Conservation (phyloP, 2,888 invertebrate genomes). For the Orthosia gothica region DNA sequence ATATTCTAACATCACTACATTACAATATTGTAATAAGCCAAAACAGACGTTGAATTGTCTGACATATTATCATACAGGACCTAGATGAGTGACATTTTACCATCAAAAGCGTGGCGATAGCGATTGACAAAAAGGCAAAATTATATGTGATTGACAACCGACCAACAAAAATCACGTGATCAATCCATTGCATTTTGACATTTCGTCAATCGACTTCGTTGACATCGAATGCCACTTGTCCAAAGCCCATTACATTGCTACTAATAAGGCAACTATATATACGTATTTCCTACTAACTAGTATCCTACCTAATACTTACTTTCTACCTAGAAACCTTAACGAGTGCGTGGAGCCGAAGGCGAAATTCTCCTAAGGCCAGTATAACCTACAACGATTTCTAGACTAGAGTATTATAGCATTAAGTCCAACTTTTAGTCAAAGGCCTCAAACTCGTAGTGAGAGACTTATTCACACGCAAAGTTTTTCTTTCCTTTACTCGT, state of each 20-base stretch:
- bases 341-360: neutral
- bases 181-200: no score
- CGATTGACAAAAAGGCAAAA: no score
- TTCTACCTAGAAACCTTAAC: constrained; percentile 9
- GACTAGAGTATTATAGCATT: constrained; percentile 29
- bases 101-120: no score
- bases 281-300: neutral
- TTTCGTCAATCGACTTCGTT: no score
- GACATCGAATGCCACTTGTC: no score
- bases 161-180: no score
- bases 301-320: neutral
- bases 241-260: neutral
- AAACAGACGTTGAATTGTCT: neutral
- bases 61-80: neutral
- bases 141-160: no score
- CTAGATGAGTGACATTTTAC: neutral
- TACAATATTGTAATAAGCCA: neutral
- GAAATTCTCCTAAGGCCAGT: neutral
- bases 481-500: constrained; percentile 38
- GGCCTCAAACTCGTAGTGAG: constrained; percentile 14
- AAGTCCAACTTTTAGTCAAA: constrained; percentile 34
- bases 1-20: neutral
- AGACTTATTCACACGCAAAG: constrained; percentile 19
- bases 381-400: constrained; percentile 17
- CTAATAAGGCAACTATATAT: neutral